Evolutionary conservation across 2,797 vertebrate genomes (phyloP), one percentile per base, ranked within the genome.

Genomic region (Cossypha polioptera): DNA sequence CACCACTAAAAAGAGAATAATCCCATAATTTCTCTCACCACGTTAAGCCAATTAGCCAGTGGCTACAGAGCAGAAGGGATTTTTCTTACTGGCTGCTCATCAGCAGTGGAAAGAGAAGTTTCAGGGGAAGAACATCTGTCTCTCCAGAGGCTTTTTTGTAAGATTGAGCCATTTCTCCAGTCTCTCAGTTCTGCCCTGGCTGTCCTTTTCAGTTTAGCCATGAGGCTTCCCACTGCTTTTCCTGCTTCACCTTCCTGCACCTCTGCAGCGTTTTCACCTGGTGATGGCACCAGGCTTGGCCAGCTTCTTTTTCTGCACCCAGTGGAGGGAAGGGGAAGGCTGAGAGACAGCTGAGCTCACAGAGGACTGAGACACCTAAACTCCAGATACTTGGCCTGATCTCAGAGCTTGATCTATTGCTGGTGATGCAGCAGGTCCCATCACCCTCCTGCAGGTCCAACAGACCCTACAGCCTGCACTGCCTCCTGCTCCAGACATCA

Each of bases 1-100:
- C 81, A 91, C 92, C 88, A 43, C 91, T 92, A 75, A 94, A 90
- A 90, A 91, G 95, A 92, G 92, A 95, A 86, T 82, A 95, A 96
- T 91, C 85, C 92, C 86, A 82, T 96, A 95, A 96, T 95, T 95
- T 88, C 76, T 95, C 81, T 81, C 81, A 84, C 90, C 76, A 43
- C 11, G 71, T 94, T 95, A 95, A 91, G 88, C 84, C 94, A 94
- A 95, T 97, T 95, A 91, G 88, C 79, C 79, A 62, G 59, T 95
- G 84, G 90, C 78, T 94, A 77, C 1, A 2, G 69, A 96, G 66
- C 95, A 95, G 71, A 94, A 96, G 84, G 63, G 75, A 40, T 76
- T 80, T 95, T 81, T 53, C 80, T 91, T 63, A 31, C 57, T 65
- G 82, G 75, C 20, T 83, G 18, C 62, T 88, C 17, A 3, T n/a